Evolutionary conservation across 2,113 vertebrate genomes (phyloP), one percentile per base, ranked within the genome.

Genomic region (Mustela lutreola): DNA sequence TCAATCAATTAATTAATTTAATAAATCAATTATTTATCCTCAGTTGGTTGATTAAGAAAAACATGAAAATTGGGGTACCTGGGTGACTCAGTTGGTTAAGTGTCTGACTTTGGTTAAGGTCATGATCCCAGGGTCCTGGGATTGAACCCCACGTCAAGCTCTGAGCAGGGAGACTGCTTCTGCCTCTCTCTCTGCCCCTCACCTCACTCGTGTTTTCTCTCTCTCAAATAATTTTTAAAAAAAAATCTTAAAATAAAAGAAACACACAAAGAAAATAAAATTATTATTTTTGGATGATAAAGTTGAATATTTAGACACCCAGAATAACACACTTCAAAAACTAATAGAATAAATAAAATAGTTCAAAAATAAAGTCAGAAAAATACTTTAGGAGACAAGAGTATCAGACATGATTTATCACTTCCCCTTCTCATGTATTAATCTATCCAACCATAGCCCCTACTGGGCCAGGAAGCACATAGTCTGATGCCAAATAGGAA

Each of bases 281-380:
- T 65, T 45, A 60, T 78, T 84, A 42, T 90, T 63, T 85, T 78
- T 70, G 65, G 15, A 70, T 88, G 26, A 42, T 78, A 28, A 8
- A 70, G 83, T 80, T 78, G 42, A 89, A 53, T 84, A 92, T 89
- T 84, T 84, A 71, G 53, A 96, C 83, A 70, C 6, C 33, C 33
- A 19, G 71, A 78, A 33, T 50, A 83, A 2, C 11, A 71, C n/a
- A 62, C 11, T 92, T 79, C 70, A 60, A 65, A 65, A 94, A 70
- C n/a, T 78, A 60, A n/a, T 31, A 71, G n/a, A 85, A 78, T 62
- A 84, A 90, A 63, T 78, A 53, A 70, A 78, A 71, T 75, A 91
- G 56, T 83, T 89, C 76, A 78, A 45, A 48, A 42, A 92, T 19
- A 18, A 10, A 53, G 22, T 88, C 70, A 88, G 65, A 76, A 95